Evolutionary conservation across 2,113 vertebrate genomes (phyloP).

Genomic region (Gambusia holbrooki): DNA sequence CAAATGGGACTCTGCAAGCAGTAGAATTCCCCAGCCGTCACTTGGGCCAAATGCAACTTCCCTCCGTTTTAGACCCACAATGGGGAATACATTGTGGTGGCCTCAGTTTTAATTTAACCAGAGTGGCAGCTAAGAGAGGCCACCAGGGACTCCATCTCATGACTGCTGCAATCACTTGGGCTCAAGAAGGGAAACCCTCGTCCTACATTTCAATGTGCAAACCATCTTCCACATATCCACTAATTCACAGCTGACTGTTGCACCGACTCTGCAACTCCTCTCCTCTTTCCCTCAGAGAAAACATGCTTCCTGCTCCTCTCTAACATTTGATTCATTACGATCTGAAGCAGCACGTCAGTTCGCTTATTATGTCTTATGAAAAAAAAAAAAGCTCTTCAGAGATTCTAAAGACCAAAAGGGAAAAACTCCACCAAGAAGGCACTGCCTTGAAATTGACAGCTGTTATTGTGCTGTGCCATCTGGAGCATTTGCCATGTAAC

Average conservation of each 20-base stretch:
- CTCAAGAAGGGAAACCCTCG: conserved; percentile 62
- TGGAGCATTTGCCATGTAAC: conserved; percentile 82
- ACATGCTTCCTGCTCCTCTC: conserved; percentile 66
- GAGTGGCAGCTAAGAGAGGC: conserved; percentile 86
- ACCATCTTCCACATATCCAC: conserved; percentile 42
- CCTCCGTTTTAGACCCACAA: conserved; percentile 76
- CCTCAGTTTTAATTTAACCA: conserved; percentile 90
- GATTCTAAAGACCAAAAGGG: conserved; percentile 75
- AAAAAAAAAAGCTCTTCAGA: conserved; percentile 64
- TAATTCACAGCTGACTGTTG: conserved; percentile 48
- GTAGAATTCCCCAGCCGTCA: conserved; percentile 87
- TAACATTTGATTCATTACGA: conserved; percentile 78
- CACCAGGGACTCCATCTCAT: conserved; percentile 81
- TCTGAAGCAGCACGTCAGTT: conserved; percentile 77
- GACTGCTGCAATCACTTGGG: conserved; percentile 69
- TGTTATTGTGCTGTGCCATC: conserved; percentile 85
- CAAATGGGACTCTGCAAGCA: conserved; percentile 71
- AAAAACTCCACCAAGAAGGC: conserved; percentile 77
- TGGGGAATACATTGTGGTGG: conserved; percentile 83
- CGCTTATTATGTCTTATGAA: conserved; percentile 77
- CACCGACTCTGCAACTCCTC: conserved; percentile 63
- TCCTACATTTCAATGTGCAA: conserved; percentile 59
- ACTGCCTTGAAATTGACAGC: conserved; percentile 85
- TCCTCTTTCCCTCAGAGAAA: conserved; percentile 68
- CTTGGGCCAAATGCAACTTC: conserved; percentile 89